These are phyloP conservation scores for Ptychadena robeensis DNA, from an alignment of 2,797 vertebrate genomes.

Conservation along the genomic window DNA sequence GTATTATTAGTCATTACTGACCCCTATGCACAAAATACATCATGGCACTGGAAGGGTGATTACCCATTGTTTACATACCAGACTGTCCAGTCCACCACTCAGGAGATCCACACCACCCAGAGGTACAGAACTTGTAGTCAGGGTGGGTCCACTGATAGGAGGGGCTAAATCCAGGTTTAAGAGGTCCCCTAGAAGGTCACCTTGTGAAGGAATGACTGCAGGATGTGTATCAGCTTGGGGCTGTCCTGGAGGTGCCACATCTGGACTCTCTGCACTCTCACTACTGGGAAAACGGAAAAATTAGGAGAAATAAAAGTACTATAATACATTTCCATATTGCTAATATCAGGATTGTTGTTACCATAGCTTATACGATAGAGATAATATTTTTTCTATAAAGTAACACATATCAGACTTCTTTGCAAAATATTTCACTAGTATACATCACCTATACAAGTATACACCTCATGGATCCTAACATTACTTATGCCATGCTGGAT, in stretches of 20 bases:
- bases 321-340: not conserved
- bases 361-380: too few relatives aligned
- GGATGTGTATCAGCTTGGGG: constrained; percentile 77
- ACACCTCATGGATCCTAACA: too few relatives aligned
- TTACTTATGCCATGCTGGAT: too few relatives aligned
- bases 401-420: too few relatives aligned
- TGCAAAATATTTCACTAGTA: too few relatives aligned
- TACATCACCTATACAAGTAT: too few relatives aligned
- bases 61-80: constrained; percentile 77
- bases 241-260: constrained; percentile 74
- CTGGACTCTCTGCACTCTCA: constrained; percentile 88
- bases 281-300: constrained; percentile 72
- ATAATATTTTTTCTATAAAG: too few relatives aligned
- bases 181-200: constrained; percentile 91
- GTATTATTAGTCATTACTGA: not conserved
- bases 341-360: too few relatives aligned
- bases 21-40: not conserved
- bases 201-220: constrained; percentile 90
- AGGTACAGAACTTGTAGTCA: constrained; percentile 80
- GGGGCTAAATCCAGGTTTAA: constrained; percentile 93
- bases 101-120: constrained; percentile 94
- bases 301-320: not conserved
- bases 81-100: constrained; percentile 89
- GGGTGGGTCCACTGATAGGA: constrained; percentile 78
- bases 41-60: not conserved